Conservation (phyloP, 2,113 vertebrate genomes). For the Salvelinus alpinus region DNA sequence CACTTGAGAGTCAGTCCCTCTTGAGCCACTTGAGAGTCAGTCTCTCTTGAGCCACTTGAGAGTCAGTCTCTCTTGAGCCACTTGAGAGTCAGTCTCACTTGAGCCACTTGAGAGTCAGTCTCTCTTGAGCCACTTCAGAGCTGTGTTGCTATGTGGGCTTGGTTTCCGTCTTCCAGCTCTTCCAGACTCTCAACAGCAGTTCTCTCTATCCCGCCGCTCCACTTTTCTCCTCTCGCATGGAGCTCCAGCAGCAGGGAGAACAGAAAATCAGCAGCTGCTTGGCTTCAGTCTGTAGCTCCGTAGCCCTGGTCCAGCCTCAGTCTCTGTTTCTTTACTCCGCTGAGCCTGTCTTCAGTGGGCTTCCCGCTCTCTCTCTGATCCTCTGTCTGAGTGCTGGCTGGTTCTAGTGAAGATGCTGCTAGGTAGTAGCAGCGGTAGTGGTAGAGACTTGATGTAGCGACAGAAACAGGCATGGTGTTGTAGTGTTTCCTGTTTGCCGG, state of each 20-base stretch:
- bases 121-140: not conserved
- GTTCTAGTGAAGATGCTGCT: not conserved
- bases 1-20: too few species aligned
- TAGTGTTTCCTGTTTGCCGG: slow-evolving; percentile 69
- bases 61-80: too few species aligned
- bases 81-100: too few species aligned
- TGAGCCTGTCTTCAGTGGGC: not conserved
- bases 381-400: not conserved
- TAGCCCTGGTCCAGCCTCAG: not conserved
- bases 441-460: not conserved
- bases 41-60: too few species aligned
- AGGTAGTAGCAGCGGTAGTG: slow-evolving; percentile 19
- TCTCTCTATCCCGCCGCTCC: slow-evolving; percentile 15
- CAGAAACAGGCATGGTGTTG: slow-evolving; percentile 71
- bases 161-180: slow-evolving; percentile 5
- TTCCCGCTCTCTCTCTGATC: slow-evolving; percentile 2
- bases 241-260: not conserved
- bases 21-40: too few species aligned
- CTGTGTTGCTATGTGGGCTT: not conserved
- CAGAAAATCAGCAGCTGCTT: not conserved
- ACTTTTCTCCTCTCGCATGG: not conserved
- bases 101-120: not conserved
- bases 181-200: slow-evolving; percentile 55
- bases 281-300: not conserved
- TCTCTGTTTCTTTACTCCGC: too few species aligned